Conservation (phyloP, 2,113 vertebrate species). For the Actenoides lindsayi region DNA sequence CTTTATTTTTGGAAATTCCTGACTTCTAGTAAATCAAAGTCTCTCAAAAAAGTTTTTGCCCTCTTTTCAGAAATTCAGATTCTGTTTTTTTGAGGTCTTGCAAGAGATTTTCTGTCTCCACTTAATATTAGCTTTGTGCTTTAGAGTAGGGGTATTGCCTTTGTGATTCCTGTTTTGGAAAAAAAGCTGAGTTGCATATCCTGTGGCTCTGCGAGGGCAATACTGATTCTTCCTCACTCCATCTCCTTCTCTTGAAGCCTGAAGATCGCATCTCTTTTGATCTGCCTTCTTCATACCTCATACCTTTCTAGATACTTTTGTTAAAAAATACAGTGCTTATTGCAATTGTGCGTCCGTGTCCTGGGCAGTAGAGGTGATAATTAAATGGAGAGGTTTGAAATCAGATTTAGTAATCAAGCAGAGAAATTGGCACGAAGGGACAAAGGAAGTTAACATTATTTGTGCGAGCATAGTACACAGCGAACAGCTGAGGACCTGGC, state of each 20-base stretch:
- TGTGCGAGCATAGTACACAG: rapidly evolving
- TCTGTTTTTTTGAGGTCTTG: background rate
- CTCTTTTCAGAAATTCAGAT: background rate
- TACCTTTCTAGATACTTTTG: background rate
- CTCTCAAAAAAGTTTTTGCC: background rate
- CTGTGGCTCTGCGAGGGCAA: background rate
- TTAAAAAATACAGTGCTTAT: background rate
- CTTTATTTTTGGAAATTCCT: background rate
- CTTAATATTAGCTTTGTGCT: background rate
- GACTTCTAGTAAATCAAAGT: background rate
- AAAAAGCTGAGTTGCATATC: background rate
- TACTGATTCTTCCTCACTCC: background rate
- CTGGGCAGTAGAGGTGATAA: background rate
- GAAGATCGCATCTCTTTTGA: background rate
- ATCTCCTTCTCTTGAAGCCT: background rate
- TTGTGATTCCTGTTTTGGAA: background rate
- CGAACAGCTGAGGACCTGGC: background rate
- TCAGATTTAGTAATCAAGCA: background rate
- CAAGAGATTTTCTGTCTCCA: background rate
- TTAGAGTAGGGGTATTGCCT: background rate
- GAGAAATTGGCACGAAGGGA: background rate
- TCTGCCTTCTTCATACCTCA: rapidly evolving
- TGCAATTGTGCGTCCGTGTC: background rate
- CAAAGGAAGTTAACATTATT: background rate
- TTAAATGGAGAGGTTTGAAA: background rate